A percentile compares a stretch with the other conserved stretches of the same genome.
These are phyloP conservation scores for Drosophila ezoana DNA, from an alignment of 2,888 invertebrate species.

Conservation along the genomic window DNA sequence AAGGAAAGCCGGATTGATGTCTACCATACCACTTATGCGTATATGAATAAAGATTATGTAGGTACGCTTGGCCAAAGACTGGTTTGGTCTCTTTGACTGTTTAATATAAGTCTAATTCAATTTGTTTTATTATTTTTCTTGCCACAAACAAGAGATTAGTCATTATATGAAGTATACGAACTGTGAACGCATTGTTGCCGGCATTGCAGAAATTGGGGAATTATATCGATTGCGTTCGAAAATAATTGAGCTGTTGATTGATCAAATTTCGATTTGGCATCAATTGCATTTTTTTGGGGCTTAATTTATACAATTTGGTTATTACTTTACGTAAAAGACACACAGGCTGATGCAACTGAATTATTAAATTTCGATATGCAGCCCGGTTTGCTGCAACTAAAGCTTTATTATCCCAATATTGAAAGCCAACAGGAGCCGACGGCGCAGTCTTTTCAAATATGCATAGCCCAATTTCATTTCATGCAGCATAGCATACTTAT, in stretches of 20 bases:
- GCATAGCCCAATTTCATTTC: conserved; percentile 67
- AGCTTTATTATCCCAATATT: conserved; percentile 9
- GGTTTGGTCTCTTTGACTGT: conserved; percentile 8
- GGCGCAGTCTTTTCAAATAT: conserved; percentile 46
- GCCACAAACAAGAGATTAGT: conserved; percentile 11
- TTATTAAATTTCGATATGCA: conserved; percentile 14
- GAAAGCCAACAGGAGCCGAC: conserved; percentile 1
- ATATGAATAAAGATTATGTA: conserved; percentile 20
- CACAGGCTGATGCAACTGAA: conserved; percentile 2
- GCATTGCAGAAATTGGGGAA: conserved; percentile 17
- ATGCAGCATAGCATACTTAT: conserved; percentile 60
- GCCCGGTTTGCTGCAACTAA: background rate
- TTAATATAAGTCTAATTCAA: conserved; percentile 5
- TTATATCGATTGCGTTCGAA: conserved; percentile 14
- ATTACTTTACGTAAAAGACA: too few relatives aligned
- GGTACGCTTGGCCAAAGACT: conserved; percentile 1
- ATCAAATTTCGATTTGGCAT: conserved; percentile 6
- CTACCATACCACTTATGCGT: conserved; percentile 11
- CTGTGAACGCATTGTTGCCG: conserved; percentile 21
- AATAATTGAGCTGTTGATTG: conserved; percentile 21
- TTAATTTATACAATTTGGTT: too few relatives aligned
- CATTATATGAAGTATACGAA: conserved; percentile 26
- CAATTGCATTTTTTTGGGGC: conserved; percentile 7
- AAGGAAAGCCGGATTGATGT: conserved; percentile 27
- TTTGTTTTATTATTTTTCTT: background rate